phyloP scores from a whole-genome alignment of 30 jellyfish, hydroid and myxozoan species.

The Phacellophora camtschatica region DNA sequence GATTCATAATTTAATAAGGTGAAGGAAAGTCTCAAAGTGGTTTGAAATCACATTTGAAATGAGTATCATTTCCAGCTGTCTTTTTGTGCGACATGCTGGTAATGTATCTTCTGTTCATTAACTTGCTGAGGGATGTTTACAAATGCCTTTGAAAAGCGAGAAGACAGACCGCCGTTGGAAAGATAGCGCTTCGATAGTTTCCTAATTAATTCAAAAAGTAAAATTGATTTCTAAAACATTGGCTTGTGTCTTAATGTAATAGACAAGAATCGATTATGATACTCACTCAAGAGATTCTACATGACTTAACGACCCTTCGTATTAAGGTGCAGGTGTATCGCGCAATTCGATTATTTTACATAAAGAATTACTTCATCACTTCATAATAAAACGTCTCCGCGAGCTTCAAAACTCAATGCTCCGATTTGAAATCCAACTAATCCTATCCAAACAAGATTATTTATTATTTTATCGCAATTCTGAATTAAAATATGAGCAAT shows the following conservation, averaged over 20 bases:
- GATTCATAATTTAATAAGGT: background rate
- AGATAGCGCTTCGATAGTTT: conserved; percentile 51
- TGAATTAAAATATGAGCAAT: conserved; percentile 39
- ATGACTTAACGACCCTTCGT: background rate
- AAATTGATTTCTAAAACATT: conserved; percentile 59
- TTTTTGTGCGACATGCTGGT: conserved; percentile 57
- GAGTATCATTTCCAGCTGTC: conserved; percentile 58
- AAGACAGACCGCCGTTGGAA: conserved; percentile 34
- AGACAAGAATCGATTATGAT: conserved; percentile 23
- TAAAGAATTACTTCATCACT: conserved; percentile 40
- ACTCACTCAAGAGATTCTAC: conserved; percentile 19
- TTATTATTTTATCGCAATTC: conserved; percentile 27
- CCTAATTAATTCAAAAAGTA: conserved; percentile 59
- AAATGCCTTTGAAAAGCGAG: background rate
- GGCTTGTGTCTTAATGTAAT: conserved; percentile 31
- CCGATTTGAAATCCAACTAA: conserved; percentile 39
- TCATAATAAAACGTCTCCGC: conserved; percentile 5
- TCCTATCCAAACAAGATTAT: conserved; percentile 64
- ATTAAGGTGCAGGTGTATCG: conserved; percentile 47
- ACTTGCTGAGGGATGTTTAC: no score
- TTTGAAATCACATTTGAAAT: conserved; percentile 33
- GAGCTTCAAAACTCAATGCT: conserved; percentile 39
- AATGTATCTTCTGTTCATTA: background rate
- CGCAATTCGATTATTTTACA: conserved; percentile 20
- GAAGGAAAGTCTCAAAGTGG: conserved; percentile 15